Base-by-base conservation (phyloP, 2,113 vertebrate species). In the Gallinago jamesoni region DNA sequence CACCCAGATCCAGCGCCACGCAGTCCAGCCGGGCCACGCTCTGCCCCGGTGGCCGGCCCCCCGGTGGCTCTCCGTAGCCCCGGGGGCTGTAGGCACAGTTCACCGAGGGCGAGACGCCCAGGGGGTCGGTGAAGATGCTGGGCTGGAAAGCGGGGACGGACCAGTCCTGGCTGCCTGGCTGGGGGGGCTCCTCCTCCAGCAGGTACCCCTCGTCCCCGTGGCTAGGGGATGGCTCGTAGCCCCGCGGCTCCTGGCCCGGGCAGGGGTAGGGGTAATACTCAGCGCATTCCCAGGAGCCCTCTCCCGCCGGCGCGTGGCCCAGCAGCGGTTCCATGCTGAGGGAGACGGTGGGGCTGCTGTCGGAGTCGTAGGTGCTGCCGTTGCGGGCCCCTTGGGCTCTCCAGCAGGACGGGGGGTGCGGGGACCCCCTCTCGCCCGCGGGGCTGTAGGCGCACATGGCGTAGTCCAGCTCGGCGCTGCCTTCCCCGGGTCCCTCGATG, bases 271-370 rank as follows among this genome's bases (percentile, higher is more conserved):
- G 91, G 37, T 78, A 87, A 62, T 79, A 83, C n/a, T 94, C 94
- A 0, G 96, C 76, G 1, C 59, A 92, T 19, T 96, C 94, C 97
- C 97, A 97, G 76, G 94, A 93, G 59, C 92, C 37, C 6, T 80
- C 89, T 0, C 75, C 72, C 1, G 91, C 95, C 0, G 95, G 96
- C 0, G 96, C 92, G 1, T 98, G 98, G n/a, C 98, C 98, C 90
- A 99, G 93, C 60, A 99, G 98, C 2, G 99, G 99, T 90, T 99
- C 99, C 98, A 98, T 98, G 41, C 98, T 99, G 77, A 99, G 96
- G 5, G 99, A 99, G 48, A 98, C 96, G 0, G 98, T 92, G 2
- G 98, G 98, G 93, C 98, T 99, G 53, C 97, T 97, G 12, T 98
- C 98, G 0, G 98, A 99, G 89, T 99, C 98, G 0, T 98, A 98